Base-by-base conservation (phyloP, 1,140 invertebrate species). In the Stegodyphus dumicola region DNA sequence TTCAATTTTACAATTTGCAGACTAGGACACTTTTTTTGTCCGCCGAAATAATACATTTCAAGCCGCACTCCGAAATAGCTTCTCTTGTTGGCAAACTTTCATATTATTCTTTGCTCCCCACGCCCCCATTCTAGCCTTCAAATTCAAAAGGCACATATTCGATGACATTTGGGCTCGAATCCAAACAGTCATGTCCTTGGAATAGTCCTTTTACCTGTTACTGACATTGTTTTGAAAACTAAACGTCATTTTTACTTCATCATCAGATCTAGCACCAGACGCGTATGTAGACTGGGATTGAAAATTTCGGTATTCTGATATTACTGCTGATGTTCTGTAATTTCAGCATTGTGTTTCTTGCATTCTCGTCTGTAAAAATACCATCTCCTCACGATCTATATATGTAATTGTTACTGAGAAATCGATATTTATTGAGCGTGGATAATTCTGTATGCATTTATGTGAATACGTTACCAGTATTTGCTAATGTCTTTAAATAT, bases 171-270 rank as follows among this genome's bases (percentile, higher is more conserved):
- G 65, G 64, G 67, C 49, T 70, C 33, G 51, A 33, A 18, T 79
- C 77, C 52, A 79, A 70, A 79, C 70, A 15, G 48, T 49, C 18
- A 69, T 64, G 78, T 53, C 78, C 78, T 81, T 81, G 78, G 69
- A 73, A 52, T 65, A 81, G 78, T 81, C 70, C 78, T 73, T 81
- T 81, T 81, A 81, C 78, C 78, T 81, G 67, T 17, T 13, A 54
- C 66, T 60, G 17, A 65, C 78, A 60, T 81, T 81, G 78, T 81
- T 81, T 79, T 69, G 65, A 49, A 56, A 79, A 79, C 33, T 33
- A 33, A 67, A 6, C 66, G 3, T 67, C 66, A 67, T 67, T 67
- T 67, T 67, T 67, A 18, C 66, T 67, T 11, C 18, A 11, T 17
- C 66, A 67, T 67, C 66, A 67, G 11, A n/a, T 33, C 33, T 33